These are phyloP conservation scores for Frankliniella intonsa DNA, from an alignment of 2,888 invertebrate genomes.

Conservation along the genomic window DNA sequence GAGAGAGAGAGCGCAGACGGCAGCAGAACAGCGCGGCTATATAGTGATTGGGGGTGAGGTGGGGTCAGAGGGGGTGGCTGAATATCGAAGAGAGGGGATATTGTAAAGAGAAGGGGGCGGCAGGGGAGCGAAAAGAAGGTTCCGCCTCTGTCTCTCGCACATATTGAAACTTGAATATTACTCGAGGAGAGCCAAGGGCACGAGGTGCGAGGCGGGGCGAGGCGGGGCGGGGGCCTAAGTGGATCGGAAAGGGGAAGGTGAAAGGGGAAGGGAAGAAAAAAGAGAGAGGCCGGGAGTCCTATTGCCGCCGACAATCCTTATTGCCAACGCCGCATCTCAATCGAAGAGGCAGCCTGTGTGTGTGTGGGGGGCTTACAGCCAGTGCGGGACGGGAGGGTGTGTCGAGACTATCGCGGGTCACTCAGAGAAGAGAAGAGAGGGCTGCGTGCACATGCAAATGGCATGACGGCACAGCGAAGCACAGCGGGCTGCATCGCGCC, in stretches of 20 bases:
- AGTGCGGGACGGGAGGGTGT: no score
- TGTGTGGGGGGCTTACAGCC: no score
- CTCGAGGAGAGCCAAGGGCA: neutral
- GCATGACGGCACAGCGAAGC: no score
- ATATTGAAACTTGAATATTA: slow-evolving; percentile 10
- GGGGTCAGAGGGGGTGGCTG: no score
- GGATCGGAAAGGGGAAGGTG: neutral
- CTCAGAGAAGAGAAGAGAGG: no score
- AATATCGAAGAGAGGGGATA: no score
- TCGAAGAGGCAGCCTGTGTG: neutral
- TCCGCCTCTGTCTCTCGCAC: neutral
- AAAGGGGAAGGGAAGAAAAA: neutral
- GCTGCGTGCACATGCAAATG: no score
- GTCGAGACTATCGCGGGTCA: no score
- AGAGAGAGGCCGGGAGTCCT: neutral
- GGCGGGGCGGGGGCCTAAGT: neutral
- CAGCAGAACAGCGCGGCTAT: no score
- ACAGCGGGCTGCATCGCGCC: no score
- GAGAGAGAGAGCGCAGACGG: neutral
- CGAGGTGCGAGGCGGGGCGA: neutral
- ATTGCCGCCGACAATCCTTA: neutral
- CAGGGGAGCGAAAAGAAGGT: neutral
- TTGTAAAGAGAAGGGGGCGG: neutral
- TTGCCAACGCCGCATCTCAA: neutral
- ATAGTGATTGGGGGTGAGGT: no score